Evolutionary conservation across 2,113 vertebrate species (phyloP).

Genomic region (Nipponia nippon): DNA sequence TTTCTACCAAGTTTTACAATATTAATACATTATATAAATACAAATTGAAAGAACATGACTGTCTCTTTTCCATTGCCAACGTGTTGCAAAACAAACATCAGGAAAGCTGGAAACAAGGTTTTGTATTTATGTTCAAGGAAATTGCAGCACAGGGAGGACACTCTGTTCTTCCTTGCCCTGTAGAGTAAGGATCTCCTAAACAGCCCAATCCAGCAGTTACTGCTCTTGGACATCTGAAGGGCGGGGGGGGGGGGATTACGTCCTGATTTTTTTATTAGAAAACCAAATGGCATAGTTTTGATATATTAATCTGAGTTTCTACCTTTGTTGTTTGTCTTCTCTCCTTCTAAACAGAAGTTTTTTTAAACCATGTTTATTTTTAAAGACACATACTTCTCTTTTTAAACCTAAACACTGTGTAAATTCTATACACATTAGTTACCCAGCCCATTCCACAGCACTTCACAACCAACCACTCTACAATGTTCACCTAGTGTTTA

Average conservation of each 20-base stretch:
- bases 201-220: neutral
- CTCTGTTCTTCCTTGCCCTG: neutral
- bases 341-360: neutral
- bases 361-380: neutral
- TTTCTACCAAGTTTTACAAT: neutral
- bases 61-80: neutral
- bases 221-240: neutral
- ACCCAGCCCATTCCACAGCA: neutral
- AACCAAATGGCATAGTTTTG: neutral
- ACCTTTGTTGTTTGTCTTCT: neutral
- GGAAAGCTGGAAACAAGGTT: neutral
- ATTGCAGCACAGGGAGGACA: neutral
- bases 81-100: neutral
- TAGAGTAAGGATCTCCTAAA: neutral
- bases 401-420: neutral
- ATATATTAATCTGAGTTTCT: neutral
- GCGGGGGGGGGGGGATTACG: no score
- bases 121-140: neutral
- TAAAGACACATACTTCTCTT: neutral
- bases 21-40: neutral
- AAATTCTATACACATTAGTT: neutral
- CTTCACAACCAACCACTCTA: neutral
- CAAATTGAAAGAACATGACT: neutral
- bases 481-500: neutral
- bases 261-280: neutral